Evolutionary conservation across 1,140 invertebrate genomes (phyloP).

Genomic region (Drosophila sp.): DNA sequence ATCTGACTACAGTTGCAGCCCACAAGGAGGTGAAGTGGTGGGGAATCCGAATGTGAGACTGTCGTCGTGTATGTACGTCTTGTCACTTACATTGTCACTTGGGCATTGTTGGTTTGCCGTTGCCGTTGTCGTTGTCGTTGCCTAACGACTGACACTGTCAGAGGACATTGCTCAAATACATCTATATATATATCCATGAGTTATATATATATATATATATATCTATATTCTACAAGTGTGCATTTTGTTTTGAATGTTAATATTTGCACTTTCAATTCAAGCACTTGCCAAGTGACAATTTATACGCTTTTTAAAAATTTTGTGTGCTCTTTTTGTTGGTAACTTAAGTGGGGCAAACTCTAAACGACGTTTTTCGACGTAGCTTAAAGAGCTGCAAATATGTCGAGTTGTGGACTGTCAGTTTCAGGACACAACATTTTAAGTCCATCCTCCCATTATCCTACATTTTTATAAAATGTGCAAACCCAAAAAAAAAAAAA

Average conservation of each 20-base stretch:
- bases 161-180: conserved; percentile 22
- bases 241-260: conserved; percentile 79
- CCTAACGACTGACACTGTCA: conserved; percentile 11
- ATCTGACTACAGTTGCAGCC: conserved; percentile 32
- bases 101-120: conserved; percentile 41
- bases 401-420: conserved; percentile 8
- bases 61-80: conserved; percentile 15
- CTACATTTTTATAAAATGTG: neutral
- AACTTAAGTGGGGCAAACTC: conserved; percentile 8
- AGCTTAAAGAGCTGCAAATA: conserved; percentile 8
- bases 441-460: neutral
- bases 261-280: conserved; percentile 78
- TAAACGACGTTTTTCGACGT: neutral
- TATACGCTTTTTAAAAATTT: conserved; percentile 54
- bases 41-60: neutral
- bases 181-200: neutral
- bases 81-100: conserved; percentile 63
- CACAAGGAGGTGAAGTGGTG: neutral
- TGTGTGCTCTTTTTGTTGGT: conserved; percentile 11
- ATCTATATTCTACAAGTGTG: conserved; percentile 64
- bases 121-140: neutral
- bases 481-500: neutral
- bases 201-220: conserved; percentile 3
- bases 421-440: conserved; percentile 6
- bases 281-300: conserved; percentile 77